phyloP scores from a whole-genome alignment of 2,113 vertebrate species.

The Otus sunia region DNA sequence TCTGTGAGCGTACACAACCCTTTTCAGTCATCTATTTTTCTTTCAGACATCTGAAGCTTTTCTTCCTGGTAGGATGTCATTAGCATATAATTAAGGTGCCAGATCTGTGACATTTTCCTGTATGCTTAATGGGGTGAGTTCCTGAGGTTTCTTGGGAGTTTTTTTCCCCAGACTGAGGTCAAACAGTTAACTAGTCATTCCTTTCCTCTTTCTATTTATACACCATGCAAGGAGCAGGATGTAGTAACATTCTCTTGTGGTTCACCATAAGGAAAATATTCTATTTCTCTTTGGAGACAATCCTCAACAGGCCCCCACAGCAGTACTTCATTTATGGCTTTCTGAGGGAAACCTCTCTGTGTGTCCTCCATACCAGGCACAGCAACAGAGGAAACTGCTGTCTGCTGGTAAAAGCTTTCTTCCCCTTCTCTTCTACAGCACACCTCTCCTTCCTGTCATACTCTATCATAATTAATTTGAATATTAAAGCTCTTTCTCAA shows the following conservation, averaged over 20 bases:
- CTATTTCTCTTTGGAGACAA: slow-evolving; percentile 32
- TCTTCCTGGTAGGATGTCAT: not conserved
- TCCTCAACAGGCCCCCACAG: not conserved
- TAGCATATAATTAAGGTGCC: slow-evolving; percentile 52
- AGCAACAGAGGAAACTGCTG: not conserved
- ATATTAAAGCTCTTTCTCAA: not conserved
- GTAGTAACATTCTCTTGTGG: slow-evolving; percentile 37
- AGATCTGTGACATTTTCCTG: slow-evolving; percentile 15
- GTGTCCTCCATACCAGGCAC: not conserved
- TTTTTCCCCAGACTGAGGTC: not conserved
- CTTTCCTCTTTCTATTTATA: slow-evolving; percentile 13
- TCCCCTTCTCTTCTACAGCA: not conserved
- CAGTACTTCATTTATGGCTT: not conserved
- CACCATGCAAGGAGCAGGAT: not conserved
- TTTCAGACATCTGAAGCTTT: not conserved
- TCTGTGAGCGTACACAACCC: not conserved
- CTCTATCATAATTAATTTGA: not conserved
- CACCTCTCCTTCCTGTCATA: not conserved
- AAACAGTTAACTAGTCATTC: slow-evolving; percentile 30
- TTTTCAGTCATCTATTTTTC: not conserved
- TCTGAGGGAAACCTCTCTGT: not conserved
- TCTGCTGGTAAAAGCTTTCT: not conserved
- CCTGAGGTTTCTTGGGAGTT: not conserved
- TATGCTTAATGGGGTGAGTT: not conserved
- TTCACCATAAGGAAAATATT: slow-evolving; percentile 38